Percentiles rank a stretch among this genome's conserved stretches.
Evolutionary conservation across 2,797 vertebrate species (phyloP).

Genomic region (Capromys pilorides): DNA sequence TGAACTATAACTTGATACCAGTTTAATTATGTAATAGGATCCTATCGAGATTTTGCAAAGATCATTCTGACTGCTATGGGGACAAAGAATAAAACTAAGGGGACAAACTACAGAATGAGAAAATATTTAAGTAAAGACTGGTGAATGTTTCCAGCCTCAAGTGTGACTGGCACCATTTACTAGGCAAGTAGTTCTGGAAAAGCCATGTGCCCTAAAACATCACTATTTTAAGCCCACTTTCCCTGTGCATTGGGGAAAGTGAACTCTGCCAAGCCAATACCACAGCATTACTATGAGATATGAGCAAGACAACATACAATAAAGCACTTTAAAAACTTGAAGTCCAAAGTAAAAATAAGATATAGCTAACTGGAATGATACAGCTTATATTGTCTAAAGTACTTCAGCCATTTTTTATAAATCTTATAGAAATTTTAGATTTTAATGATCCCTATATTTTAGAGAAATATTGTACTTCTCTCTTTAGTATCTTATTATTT

Average conservation of each 20-base stretch:
- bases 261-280: neutral
- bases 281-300: neutral
- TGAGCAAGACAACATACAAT: neutral
- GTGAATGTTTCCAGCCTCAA: neutral
- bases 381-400: neutral
- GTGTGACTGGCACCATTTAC: neutral
- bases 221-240: neutral
- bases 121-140: neutral
- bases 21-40: neutral
- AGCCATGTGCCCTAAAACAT: neutral
- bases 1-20: neutral
- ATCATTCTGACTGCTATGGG: neutral
- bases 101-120: neutral
- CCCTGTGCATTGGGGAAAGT: neutral
- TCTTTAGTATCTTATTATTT: neutral
- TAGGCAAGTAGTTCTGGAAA: neutral
- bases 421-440: neutral
- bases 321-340: neutral
- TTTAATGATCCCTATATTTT: neutral
- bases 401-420: neutral
- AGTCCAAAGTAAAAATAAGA: slow-evolving; percentile 20
- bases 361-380: neutral
- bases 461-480: neutral
- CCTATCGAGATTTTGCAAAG: neutral
- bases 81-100: slow-evolving; percentile 1